These are phyloP conservation scores for Acrossocheilus fasciatus DNA, from an alignment of 2,797 vertebrate species.

Conservation along the genomic window DNA sequence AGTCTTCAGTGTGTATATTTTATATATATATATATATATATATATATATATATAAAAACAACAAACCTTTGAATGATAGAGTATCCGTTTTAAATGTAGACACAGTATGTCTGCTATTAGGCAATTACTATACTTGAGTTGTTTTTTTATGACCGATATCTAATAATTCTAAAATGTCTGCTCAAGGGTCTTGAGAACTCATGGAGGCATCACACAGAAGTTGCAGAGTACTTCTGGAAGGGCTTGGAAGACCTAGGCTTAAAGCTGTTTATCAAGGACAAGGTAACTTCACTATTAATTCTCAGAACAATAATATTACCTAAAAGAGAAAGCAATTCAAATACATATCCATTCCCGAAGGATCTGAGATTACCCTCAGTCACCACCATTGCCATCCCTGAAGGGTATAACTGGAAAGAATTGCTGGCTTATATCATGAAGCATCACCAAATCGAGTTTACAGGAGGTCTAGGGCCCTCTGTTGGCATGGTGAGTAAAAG, in stretches of 20 bases:
- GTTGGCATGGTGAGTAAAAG: slow-evolving; percentile 83
- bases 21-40: too few species aligned
- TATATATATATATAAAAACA: too few species aligned
- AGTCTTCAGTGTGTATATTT: not conserved
- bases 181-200: slow-evolving; percentile 89
- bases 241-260: slow-evolving; percentile 87
- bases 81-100: not conserved
- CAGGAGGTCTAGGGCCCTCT: slow-evolving; percentile 91
- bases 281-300: slow-evolving; percentile 71
- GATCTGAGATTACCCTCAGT: slow-evolving; percentile 89
- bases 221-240: slow-evolving; percentile 80
- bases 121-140: not conserved
- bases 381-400: slow-evolving; percentile 86
- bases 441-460: slow-evolving; percentile 86
- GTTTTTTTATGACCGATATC: not conserved
- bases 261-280: slow-evolving; percentile 89
- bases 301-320: not conserved
- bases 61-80: not conserved
- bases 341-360: slow-evolving; percentile 69
- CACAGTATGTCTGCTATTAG: not conserved
- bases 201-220: slow-evolving; percentile 86
- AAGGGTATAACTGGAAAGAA: slow-evolving; percentile 89
- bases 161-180: slow-evolving; percentile 52
- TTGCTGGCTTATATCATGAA: slow-evolving; percentile 87
- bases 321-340: not conserved